Base-by-base conservation (phyloP, 2,888 invertebrate species). In the Volucella inanis region DNA sequence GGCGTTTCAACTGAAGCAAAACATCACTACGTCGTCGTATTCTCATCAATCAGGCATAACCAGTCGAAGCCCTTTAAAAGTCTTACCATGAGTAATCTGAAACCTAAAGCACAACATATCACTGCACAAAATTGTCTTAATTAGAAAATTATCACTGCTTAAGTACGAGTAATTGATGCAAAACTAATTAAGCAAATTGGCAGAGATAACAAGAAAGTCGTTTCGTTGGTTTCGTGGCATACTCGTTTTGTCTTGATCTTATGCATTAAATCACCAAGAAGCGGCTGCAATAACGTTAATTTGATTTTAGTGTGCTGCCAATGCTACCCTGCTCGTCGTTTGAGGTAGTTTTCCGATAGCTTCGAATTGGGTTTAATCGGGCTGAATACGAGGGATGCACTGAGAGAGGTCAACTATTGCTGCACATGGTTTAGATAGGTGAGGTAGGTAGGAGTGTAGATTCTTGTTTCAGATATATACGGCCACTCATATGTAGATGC, bases 171-270 rank as follows among this genome's bases (percentile, higher is more conserved):
- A 77, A 77, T 70, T 77, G 77, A 77, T 77, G 77, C 68, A 68
- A 70, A 77, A 62, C 77, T 62, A 77, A 77, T 77, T 77, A 77
- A 55, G 68, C 54, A 77, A 77, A 77, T 62, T 77, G 54, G 62
- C 62, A 67, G 67, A 67, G 76, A 76, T 67, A 52, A 76, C n/a
- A 62, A 62, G 61, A 45, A 70, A 62, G 22, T 68, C 54, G 52
- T 45, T 22, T 68, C 47, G 62, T 50, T 55, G 61, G 54, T 47
- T 70, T 39, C 67, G 2, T 62, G 54, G 55, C 68, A 61, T 70
- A 39, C 31, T 31, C 6, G 22, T 39, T 14, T 77, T 77, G 68
- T 77, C 68, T 68, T 70, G 31, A 6, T 31, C 31, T 31, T 31
- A 31, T 31, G 77, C 76, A 68, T 76, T 45, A 18, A 22, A 68